phyloP scores from a whole-genome alignment of 2,113 vertebrate species.

The Collichthys lucidus region DNA sequence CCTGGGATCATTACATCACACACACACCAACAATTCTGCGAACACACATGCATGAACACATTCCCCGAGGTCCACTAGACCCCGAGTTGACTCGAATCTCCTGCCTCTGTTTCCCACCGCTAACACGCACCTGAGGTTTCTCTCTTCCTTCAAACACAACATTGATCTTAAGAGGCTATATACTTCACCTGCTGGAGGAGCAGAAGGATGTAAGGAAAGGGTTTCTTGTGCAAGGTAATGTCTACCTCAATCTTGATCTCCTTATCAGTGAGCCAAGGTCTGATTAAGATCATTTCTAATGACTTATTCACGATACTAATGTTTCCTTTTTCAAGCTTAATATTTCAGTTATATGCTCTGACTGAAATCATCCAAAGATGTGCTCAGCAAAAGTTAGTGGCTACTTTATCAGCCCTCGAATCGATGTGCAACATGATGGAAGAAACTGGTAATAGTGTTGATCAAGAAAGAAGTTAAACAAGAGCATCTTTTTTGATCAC shows the following conservation, averaged over 20 bases:
- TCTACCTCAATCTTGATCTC: slow-evolving; percentile 66
- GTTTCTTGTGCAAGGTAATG: slow-evolving; percentile 48
- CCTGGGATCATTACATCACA: slow-evolving; percentile 80
- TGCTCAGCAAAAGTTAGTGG: slow-evolving; percentile 24
- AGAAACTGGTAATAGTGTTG: slow-evolving; percentile 52
- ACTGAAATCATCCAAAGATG: slow-evolving; percentile 55
- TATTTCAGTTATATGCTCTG: slow-evolving; percentile 48
- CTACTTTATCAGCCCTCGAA: slow-evolving; percentile 33
- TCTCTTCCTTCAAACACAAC: slow-evolving; percentile 30
- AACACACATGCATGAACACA: slow-evolving; percentile 57
- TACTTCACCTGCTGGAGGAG: slow-evolving; percentile 50
- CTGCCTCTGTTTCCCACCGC: neutral
- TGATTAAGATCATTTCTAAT: slow-evolving; percentile 67
- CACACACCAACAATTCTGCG: slow-evolving; percentile 53
- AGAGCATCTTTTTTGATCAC: slow-evolving; percentile 37
- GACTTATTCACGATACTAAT: slow-evolving; percentile 72
- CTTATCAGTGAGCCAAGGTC: slow-evolving; percentile 59
- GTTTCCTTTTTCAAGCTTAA: slow-evolving; percentile 64
- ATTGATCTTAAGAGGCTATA: slow-evolving; percentile 58
- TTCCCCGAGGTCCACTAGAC: slow-evolving; percentile 61
- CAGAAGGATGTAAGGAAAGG: slow-evolving; percentile 29
- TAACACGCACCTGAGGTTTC: slow-evolving; percentile 43
- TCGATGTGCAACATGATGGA: slow-evolving; percentile 47
- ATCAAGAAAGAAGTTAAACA: slow-evolving; percentile 47
- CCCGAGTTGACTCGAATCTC: neutral